These are phyloP conservation scores for Sebastes dallii DNA, from an alignment of 2,797 vertebrate genomes.

Conservation along the genomic window DNA sequence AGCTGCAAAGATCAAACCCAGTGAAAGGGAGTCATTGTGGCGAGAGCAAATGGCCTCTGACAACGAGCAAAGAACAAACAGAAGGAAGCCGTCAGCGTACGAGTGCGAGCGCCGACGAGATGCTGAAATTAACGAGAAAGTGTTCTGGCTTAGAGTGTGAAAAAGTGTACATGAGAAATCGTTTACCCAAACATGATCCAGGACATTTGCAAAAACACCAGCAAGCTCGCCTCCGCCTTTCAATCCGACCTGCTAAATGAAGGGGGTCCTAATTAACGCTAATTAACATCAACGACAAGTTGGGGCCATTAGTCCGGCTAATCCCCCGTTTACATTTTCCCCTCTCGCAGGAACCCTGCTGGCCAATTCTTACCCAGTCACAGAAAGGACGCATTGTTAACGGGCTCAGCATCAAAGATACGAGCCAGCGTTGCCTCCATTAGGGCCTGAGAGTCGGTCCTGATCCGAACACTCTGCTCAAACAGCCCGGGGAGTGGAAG, in stretches of 20 bases:
- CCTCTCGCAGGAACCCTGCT: constrained; percentile 80
- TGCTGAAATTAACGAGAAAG: constrained; percentile 39
- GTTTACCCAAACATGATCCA: constrained; percentile 32
- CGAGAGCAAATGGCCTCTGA: constrained; percentile 73
- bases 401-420: constrained; percentile 76
- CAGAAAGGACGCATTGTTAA: constrained; percentile 82
- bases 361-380: constrained; percentile 77
- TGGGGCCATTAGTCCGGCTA: constrained; percentile 82
- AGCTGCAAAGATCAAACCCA: constrained; percentile 73
- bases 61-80: constrained; percentile 73
- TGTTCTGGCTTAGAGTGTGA: constrained; percentile 21
- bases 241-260: constrained; percentile 50
- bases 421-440: constrained; percentile 66
- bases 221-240: not conserved
- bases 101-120: constrained; percentile 34
- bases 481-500: constrained; percentile 58
- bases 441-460: constrained; percentile 64
- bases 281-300: constrained; percentile 86
- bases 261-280: constrained; percentile 82
- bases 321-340: constrained; percentile 85
- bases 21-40: constrained; percentile 73
- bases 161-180: constrained; percentile 35
- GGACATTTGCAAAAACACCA: constrained; percentile 27
- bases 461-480: constrained; percentile 67
- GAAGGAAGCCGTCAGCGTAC: constrained; percentile 54